phyloP scores from a whole-genome alignment of 2,797 vertebrate genomes.

The Sebastolobus altivelis region DNA sequence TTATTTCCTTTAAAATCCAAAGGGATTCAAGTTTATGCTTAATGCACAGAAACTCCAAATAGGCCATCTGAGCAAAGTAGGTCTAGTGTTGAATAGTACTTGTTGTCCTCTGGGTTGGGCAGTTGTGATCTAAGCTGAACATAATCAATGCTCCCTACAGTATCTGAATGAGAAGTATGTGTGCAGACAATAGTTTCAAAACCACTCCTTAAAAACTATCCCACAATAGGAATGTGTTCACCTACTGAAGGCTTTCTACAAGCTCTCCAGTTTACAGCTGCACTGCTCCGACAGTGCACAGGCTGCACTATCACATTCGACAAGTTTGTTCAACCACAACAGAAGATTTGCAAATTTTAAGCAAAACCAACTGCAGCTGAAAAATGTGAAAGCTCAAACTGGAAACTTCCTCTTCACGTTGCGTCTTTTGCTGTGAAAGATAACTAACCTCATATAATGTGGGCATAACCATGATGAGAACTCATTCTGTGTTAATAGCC shows the following conservation, averaged over 20 bases:
- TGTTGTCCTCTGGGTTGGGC: neutral
- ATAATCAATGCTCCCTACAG: conserved; percentile 1
- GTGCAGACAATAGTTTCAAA: conserved; percentile 24
- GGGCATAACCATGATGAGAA: neutral
- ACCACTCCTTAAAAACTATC: conserved; percentile 63
- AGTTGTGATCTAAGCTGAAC: neutral
- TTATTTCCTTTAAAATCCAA: neutral
- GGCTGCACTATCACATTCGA: neutral
- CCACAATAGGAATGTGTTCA: conserved; percentile 53
- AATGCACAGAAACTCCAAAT: neutral
- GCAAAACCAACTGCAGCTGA: neutral
- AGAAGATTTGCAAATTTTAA: neutral
- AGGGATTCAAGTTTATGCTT: neutral
- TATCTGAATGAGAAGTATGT: conserved; percentile 38
- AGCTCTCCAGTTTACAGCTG: conserved; percentile 3
- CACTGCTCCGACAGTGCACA: neutral
- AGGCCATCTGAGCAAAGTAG: neutral
- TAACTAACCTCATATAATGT: neutral
- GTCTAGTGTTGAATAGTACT: neutral
- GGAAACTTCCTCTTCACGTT: neutral
- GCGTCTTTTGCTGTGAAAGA: neutral
- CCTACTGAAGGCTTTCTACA: conserved; percentile 2
- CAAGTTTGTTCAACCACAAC: neutral
- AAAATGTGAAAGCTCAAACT: neutral
- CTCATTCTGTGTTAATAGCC: neutral